Evolutionary conservation across 2,113 vertebrate genomes (phyloP), one percentile per base, ranked within the genome.

Genomic region (Equus przewalskii): DNA sequence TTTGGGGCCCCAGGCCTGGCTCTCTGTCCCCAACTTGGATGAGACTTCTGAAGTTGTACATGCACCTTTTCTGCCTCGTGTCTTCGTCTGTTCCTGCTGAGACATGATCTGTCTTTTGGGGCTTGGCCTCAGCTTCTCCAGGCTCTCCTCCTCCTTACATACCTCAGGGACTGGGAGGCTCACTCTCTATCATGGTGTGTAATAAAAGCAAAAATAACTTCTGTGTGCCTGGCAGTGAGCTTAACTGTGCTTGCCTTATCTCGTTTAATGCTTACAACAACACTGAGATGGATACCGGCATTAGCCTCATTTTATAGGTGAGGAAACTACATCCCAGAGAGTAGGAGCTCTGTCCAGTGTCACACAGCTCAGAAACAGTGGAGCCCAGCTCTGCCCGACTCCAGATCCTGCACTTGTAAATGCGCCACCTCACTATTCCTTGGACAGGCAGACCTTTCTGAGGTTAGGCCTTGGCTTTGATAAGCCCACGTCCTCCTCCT

Each of bases 381-480:
- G 86, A 69, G 44, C 21, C 51, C 44, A 70, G 78, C 30, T 58
- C 76, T 54, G n/a, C 26, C 58, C 0, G 28, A 1, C 14, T 41
- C 41, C 33, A 28, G 54, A 6, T 51, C 5, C 51, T 44, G 51
- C 36, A 60, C 36, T 72, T 83, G 51, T 44, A 44, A 65, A 24
- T 7, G 41, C 0, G 24, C 46, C 19, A 1, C 64, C 56, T 91
- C 4, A 11, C 56, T 51, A 1, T 44, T 41, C 41, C 0, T 0
- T 6, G 36, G 69, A 18, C 70, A 64, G 46, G 41, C 79, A 16
- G 72, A 49, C 60, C 41, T 75, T 69, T 69, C 88, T 60, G 64
- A 30, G 58, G 81, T 21, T 36, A 62, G 94, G 30, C 86, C 86
- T 64, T 28, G 19, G 49, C 76, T 93, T 64, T 36, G 65, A 16